Conservation (phyloP, 2,113 vertebrate genomes). For the Heloderma charlesbogerti region DNA sequence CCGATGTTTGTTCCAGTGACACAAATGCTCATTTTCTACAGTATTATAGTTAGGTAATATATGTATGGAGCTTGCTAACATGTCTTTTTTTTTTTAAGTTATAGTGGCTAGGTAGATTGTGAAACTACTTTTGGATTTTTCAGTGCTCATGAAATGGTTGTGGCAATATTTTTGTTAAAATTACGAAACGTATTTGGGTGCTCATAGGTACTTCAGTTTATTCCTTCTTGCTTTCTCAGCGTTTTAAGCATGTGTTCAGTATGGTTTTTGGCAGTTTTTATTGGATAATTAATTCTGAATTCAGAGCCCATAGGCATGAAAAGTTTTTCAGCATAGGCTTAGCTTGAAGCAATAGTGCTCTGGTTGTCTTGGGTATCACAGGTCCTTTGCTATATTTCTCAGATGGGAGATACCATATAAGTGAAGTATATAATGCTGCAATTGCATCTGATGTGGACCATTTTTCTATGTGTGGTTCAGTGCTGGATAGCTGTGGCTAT, state of each 20-base stretch:
- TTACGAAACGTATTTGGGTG: neutral
- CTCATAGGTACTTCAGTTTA: neutral
- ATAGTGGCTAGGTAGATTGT: too few species aligned
- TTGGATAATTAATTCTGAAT: neutral
- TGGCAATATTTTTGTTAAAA: neutral
- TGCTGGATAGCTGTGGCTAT: neutral
- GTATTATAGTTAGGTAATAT: too few species aligned
- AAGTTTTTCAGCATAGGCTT: neutral
- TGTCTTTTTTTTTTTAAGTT: too few species aligned
- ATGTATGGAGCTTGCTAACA: too few species aligned
- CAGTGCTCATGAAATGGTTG: neutral
- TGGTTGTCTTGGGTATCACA: neutral
- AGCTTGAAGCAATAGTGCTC: neutral
- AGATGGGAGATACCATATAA: neutral
- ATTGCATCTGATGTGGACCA: neutral
- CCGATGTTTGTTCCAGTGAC: too few species aligned
- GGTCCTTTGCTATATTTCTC: neutral
- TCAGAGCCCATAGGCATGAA: neutral
- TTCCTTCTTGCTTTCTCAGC: neutral
- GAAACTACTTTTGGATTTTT: neutral
- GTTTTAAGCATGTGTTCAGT: neutral
- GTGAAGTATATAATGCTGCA: neutral
- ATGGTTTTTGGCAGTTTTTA: neutral
- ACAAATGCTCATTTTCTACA: too few species aligned
- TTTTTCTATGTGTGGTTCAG: neutral